Base-by-base conservation (phyloP, 1,140 invertebrate genomes). In the Acyrthosiphon pisum region DNA sequence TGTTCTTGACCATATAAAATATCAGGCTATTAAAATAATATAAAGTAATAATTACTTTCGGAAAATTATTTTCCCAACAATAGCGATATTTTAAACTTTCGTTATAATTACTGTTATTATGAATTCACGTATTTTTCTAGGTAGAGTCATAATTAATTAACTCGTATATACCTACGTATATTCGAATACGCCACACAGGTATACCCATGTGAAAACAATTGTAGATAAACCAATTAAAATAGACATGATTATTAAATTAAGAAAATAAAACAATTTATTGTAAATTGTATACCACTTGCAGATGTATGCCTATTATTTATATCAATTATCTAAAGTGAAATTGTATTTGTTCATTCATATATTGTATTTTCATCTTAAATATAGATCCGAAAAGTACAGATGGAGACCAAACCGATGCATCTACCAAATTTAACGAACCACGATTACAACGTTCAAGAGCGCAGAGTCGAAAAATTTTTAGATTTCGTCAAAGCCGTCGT, bases 391-490 rank as follows among this genome's bases (percentile, higher is more conserved):
- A 98, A 93, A 98, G 97, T 92, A 96, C 97, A 37, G 96, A 95
- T 89, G 97, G 97, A 93, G 96, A 97, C 94, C 96, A 96, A 48
- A 93, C 93, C 30, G 94, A 94, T 81, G 94, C 93, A 88, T 94
- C 94, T 4, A 94, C 86, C 30, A 94, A 95, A 81, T 95, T 95
- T 2, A 96, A 96, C 94, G 97, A 97, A 94, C 97, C 98, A 94
- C 96, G 98, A 37, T 96, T 99, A 87, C 98, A 99, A 95, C 96
- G 98, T 46, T 97, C 98, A 93, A 99, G 98, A 96, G 98, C 98
- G 37, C 98, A 98, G 95, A 99, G 98, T 95, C 96, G 98, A 94
- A 99, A 98, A 95, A 99, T 98, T 1, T 99, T 99, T 95, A 96
- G 98, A 93, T 96, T 98, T 90, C 96, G 97, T 94, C 97, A 97